These are phyloP conservation scores for Drosophila engyochracea DNA, from an alignment of 2,888 invertebrate species.

Conservation along the genomic window DNA sequence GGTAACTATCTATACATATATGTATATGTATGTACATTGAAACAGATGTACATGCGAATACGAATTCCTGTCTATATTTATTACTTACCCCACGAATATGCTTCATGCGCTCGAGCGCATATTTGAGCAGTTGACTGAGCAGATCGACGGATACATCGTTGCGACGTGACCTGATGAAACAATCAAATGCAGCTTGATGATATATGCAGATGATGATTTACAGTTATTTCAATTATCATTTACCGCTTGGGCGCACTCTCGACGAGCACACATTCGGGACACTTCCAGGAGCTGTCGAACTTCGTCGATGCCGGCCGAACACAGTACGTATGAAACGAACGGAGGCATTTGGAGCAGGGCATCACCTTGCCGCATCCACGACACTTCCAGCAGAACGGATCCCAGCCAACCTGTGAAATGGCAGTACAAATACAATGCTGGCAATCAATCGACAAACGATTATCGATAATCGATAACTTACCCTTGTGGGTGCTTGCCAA, in stretches of 20 bases:
- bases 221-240: background rate
- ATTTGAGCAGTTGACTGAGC: slow-evolving; percentile 91
- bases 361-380: slow-evolving; percentile 89
- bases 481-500: slow-evolving; percentile 80
- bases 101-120: slow-evolving; percentile 93
- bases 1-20: slow-evolving; percentile 22
- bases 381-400: slow-evolving; percentile 96
- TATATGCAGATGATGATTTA: background rate
- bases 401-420: slow-evolving; percentile 86
- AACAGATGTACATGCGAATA: background rate
- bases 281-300: slow-evolving; percentile 90
- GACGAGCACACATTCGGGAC: slow-evolving; percentile 93
- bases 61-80: slow-evolving; percentile 4
- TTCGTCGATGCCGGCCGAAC: slow-evolving; percentile 86
- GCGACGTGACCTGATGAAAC: slow-evolving; percentile 72
- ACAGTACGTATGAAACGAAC: slow-evolving; percentile 94
- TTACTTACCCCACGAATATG: slow-evolving; percentile 91
- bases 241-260: slow-evolving; percentile 85
- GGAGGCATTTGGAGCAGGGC: slow-evolving; percentile 93
- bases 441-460: background rate
- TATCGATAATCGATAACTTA: slow-evolving; percentile 35
- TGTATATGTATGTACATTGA: background rate
- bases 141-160: slow-evolving; percentile 86
- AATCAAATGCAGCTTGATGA: background rate
- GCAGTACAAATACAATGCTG: slow-evolving; percentile 13